phyloP scores from a whole-genome alignment of 2,888 invertebrate species.

The Perdita meconis region DNA sequence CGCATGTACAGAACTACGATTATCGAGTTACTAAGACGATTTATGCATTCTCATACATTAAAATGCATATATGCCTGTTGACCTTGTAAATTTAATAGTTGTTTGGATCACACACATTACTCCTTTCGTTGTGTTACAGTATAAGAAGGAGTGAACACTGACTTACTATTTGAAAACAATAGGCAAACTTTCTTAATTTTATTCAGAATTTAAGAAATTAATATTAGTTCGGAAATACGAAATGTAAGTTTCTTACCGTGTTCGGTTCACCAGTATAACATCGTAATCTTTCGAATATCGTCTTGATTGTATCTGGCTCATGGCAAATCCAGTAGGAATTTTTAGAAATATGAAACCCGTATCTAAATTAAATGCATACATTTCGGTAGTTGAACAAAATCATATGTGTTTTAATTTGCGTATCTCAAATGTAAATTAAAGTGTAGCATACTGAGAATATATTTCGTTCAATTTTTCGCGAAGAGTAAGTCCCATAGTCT shows the following conservation, averaged over 20 bases:
- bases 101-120: background rate
- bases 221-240: background rate
- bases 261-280: slow-evolving; percentile 88
- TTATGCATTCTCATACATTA: slow-evolving; percentile 67
- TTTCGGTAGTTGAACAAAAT: background rate
- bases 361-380: slow-evolving; percentile 84
- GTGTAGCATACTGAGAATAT: slow-evolving; percentile 87
- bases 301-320: slow-evolving; percentile 88
- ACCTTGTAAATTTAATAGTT: slow-evolving; percentile 63
- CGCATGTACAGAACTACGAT: slow-evolving; percentile 4
- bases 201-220: too few relatives aligned
- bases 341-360: slow-evolving; percentile 94
- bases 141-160: slow-evolving; percentile 36
- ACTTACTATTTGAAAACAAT: background rate
- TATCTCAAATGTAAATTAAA: slow-evolving; percentile 10
- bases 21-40: slow-evolving; percentile 41
- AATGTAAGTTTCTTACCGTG: slow-evolving; percentile 85
- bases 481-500: slow-evolving; percentile 86
- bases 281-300: slow-evolving; percentile 93
- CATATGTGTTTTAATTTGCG: background rate
- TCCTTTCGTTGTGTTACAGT: background rate
- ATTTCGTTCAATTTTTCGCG: slow-evolving; percentile 89
- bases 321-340: slow-evolving; percentile 96
- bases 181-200: too few relatives aligned
- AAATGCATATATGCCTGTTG: slow-evolving; percentile 31